Conservation (phyloP, 2,113 vertebrate species). For the Raphicerus campestris region DNA sequence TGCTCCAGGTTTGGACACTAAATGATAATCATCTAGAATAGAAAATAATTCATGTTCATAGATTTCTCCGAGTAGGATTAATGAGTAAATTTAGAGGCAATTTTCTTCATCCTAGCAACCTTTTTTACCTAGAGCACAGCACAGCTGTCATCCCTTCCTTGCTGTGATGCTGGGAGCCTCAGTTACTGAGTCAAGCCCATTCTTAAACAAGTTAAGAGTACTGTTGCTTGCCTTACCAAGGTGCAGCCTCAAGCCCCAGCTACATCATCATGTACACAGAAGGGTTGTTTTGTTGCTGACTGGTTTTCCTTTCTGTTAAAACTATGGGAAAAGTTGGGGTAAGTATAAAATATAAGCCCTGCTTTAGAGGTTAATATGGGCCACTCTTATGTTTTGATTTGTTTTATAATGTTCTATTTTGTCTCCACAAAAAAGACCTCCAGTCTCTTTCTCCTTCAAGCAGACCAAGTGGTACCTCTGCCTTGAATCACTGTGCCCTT, state of each 20-base stretch:
- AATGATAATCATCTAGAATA: constrained; percentile 21
- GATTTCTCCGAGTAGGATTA: not conserved
- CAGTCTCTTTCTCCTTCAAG: not conserved
- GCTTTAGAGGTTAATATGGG: not conserved
- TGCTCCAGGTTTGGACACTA: constrained; percentile 11
- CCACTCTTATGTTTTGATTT: not conserved
- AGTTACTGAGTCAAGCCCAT: not conserved
- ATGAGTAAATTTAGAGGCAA: constrained; percentile 3
- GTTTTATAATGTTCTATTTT: not conserved
- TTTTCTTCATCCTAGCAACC: not conserved
- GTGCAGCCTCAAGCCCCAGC: not conserved
- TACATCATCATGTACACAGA: not conserved
- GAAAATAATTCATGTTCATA: constrained; percentile 29
- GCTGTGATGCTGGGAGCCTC: not conserved
- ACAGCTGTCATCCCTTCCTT: not conserved
- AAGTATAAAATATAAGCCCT: not conserved
- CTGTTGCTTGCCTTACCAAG: not conserved
- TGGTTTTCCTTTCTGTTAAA: not conserved
- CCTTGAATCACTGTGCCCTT: not conserved
- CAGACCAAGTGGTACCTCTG: not conserved
- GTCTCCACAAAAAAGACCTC: not conserved
- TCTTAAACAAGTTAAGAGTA: not conserved
- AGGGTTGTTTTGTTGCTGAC: not conserved
- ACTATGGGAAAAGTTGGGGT: not conserved
- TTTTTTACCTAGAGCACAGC: not conserved